These are phyloP conservation scores for Phortica variegata DNA, from an alignment of 1,140 invertebrate genomes.

Conservation along the genomic window DNA sequence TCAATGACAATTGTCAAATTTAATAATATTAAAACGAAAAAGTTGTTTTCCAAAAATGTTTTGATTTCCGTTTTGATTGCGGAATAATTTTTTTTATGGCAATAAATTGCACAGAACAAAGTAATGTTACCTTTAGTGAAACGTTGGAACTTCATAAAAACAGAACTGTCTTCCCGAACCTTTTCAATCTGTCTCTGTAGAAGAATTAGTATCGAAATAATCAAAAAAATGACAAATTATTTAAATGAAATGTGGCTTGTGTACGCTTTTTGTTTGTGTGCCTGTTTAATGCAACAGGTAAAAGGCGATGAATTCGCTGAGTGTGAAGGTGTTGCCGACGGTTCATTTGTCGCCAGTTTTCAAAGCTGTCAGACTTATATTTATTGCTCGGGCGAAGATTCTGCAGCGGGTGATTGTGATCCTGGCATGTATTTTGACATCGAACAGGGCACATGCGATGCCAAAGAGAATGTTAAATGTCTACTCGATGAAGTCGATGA, in stretches of 20 bases:
- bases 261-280: neutral
- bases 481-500: conserved; percentile 40
- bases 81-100: no score
- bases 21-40: no score
- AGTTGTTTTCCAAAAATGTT: no score
- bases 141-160: no score
- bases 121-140: no score
- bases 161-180: no score
- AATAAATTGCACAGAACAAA: no score
- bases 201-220: no score
- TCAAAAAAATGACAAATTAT: neutral
- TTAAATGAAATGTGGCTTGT: neutral
- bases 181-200: no score
- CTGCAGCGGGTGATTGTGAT: conserved; percentile 32
- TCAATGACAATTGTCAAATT: no score
- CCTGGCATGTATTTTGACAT: conserved; percentile 41
- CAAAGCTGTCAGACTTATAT: conserved; percentile 41
- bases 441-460: conserved; percentile 30
- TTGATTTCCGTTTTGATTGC: no score
- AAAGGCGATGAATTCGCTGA: conserved; percentile 33
- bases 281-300: neutral
- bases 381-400: conserved; percentile 44
- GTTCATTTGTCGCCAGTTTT: conserved; percentile 35
- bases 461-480: conserved; percentile 35
- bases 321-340: conserved; percentile 23